phyloP scores from a whole-genome alignment of 2,797 vertebrate genomes.

The Clarias fuscus region DNA sequence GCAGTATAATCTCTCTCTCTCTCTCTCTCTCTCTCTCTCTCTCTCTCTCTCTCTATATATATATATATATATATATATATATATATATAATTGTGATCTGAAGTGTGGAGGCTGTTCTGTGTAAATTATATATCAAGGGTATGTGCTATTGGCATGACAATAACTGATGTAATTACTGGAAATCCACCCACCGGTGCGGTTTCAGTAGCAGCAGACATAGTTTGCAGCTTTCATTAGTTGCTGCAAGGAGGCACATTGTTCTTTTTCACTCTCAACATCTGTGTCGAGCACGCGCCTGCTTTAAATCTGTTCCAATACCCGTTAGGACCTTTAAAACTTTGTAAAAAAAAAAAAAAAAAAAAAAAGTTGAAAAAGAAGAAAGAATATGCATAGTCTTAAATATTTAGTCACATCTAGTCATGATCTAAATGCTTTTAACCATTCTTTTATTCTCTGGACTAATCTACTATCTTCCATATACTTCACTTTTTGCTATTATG shows the following conservation, averaged over 20 bases:
- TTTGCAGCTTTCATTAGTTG: constrained; percentile 25
- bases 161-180: not conserved
- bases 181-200: constrained; percentile 14
- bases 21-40: no score
- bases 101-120: not conserved
- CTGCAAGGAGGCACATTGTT: not conserved
- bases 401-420: not conserved
- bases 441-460: not conserved
- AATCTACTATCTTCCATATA: not conserved
- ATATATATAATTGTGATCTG: no score
- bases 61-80: no score
- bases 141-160: not conserved
- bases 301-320: not conserved
- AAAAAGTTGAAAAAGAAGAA: not conserved
- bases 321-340: not conserved
- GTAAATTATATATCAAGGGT: constrained; percentile 5
- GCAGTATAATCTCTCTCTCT: no score
- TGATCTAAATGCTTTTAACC: not conserved
- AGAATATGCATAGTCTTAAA: not conserved
- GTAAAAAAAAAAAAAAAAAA: no score
- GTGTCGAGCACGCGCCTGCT: not conserved
- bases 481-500: not conserved
- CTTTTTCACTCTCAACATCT: not conserved
- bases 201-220: constrained; percentile 1
- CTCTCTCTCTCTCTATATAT: no score